Evolutionary conservation across 2,888 invertebrate genomes (phyloP).

Genomic region (Tupiocoris notatus): DNA sequence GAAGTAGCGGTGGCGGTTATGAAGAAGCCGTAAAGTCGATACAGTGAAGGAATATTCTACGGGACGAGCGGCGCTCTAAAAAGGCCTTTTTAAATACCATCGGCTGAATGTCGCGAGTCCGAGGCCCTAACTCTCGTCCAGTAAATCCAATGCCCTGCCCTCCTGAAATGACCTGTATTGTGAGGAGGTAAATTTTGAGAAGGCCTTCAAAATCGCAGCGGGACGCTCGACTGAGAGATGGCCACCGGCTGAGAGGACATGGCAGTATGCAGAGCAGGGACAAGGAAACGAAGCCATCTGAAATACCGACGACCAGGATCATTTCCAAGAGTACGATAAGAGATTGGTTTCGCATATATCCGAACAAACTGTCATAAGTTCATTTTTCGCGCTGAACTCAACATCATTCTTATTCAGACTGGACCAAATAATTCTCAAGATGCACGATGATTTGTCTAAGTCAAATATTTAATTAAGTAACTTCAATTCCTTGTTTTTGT

Average conservation of each 20-base stretch:
- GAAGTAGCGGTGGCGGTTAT: not conserved
- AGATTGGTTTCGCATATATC: too few relatives aligned
- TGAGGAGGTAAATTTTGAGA: not conserved
- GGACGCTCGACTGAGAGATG: not conserved
- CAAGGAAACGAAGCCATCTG: not conserved
- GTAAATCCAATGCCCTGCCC: not conserved
- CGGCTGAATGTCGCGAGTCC: not conserved
- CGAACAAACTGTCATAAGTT: too few relatives aligned
- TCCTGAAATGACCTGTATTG: not conserved
- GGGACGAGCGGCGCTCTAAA: not conserved
- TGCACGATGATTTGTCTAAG: too few relatives aligned
- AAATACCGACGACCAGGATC: not conserved
- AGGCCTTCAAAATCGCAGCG: not conserved
- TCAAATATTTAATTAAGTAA: too few relatives aligned
- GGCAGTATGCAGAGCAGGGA: not conserved
- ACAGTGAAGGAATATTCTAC: not conserved
- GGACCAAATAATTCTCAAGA: too few relatives aligned
- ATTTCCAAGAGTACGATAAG: too few relatives aligned
- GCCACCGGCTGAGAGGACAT: not conserved
- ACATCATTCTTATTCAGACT: too few relatives aligned
- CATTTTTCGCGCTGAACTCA: too few relatives aligned
- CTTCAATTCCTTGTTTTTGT: too few relatives aligned
- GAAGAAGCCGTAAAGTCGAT: not conserved
- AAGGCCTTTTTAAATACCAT: not conserved
- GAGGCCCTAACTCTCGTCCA: not conserved